Evolutionary conservation across 2,113 vertebrate species (phyloP), one percentile per base, ranked within the genome.

Genomic region (Forbesichthys papilliferus): DNA sequence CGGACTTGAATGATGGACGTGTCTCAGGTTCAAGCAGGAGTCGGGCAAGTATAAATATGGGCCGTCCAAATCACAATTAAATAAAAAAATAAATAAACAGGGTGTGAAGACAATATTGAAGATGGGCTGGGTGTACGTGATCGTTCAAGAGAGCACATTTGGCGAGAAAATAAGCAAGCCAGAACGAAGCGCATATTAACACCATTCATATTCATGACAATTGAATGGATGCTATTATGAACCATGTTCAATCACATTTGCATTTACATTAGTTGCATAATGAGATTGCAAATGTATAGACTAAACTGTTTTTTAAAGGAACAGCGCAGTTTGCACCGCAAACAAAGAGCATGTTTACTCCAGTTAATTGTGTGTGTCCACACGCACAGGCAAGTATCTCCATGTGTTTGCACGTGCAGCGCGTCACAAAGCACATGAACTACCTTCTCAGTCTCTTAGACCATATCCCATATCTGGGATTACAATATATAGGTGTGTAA

Each of bases 1-100:
- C 83, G 73, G 83, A 80, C 89, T 81, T 80, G 79, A 86, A 87
- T 91, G 89, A 91, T 88, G 42, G 79, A 92, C 91, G 84, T 64
- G 75, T 56, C 61, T 65, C 14, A 68, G 80, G 66, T 78, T 55
- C 75, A 56, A 81, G 85, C 60, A 51, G 69, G 73, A 68, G 68
- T 65, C 5, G 65, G 68, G 61, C 18, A 5, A 64, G 79, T 78
- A 88, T 77, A 80, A 84, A 89, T 80, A 73, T 6, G 27, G 14
- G 11, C 33, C 27, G 52, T 78, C 67, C 27, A 60, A 70, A 78
- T 71, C 63, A 69, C 78, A 88, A 87, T 91, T 85, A 89, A 65
- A 87, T 91, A 84, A 89, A 65, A 87, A 84, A 83, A 85, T 57
- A 85, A 90, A 86, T 83, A 89, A 88, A 86, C 79, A 61, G 71